Conservation (phyloP, 2,113 vertebrate species). For the Saguinus midas region DNA sequence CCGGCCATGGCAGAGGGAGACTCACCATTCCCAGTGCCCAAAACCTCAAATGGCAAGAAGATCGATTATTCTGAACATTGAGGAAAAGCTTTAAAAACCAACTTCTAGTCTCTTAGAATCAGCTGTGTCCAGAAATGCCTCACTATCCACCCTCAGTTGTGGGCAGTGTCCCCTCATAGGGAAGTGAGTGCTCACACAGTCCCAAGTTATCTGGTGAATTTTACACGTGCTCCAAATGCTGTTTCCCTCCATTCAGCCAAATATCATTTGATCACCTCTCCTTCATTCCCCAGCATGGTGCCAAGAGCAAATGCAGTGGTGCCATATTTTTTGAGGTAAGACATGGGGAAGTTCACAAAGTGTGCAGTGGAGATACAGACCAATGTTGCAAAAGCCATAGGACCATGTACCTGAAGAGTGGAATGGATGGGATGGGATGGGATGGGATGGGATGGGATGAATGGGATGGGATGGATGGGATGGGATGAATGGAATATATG, state of each 20-base stretch:
- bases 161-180: no score
- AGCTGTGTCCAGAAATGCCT: neutral
- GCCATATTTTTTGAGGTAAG: accelerated
- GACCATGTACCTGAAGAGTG: neutral
- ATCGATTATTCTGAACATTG: neutral
- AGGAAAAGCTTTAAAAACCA: neutral
- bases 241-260: neutral
- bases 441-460: no score
- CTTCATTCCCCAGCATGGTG: neutral
- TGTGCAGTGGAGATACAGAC: neutral
- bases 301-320: accelerated
- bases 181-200: accelerated
- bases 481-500: no score
- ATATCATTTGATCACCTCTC: accelerated
- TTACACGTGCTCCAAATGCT: accelerated
- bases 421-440: no score
- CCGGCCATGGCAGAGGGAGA: neutral
- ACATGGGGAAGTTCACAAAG: accelerated
- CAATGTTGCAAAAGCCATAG: neutral
- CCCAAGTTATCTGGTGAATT: accelerated
- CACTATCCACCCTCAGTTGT: accelerated
- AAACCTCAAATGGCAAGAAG: neutral
- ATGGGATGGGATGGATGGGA: no score
- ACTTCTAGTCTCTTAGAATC: neutral
- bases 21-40: neutral